Base-by-base conservation (phyloP, 2,888 invertebrate genomes). In the Agonum fuliginosum region DNA sequence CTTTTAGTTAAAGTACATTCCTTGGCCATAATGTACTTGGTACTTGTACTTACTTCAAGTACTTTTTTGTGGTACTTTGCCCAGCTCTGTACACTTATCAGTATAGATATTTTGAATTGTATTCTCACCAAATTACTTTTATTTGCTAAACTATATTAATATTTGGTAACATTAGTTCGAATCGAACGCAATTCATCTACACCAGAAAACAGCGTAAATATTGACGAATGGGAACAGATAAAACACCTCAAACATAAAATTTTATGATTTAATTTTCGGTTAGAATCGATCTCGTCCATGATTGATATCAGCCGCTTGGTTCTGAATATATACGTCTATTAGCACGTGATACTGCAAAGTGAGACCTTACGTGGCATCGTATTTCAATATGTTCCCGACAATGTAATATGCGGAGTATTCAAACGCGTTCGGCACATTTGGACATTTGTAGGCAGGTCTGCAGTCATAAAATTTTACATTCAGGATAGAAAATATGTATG, bases 301-400 rank as follows among this genome's bases (percentile, higher is more conserved):
- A 72, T 72, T 72, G 71, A 72, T 72, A 34, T 30, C 20, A 34
- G 20, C 30, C 14, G 27, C 17, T 1, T 30, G 34, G 19, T 12
- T 34, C n/a, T 72, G 71, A 72, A 72, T 72, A 72, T 48, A 72
- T 72, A 72, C 19, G 27, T 34, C 69, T 37, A 43, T 69, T 69
- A 69, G 22, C 54, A 54, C 24, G 24, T 54, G 54, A 54, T 54
- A 54, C 24, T n/a, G 12, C 54, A 54, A 54, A 54, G 24, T 22
- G 51, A 54, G 54, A 54, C 54, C 22, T 54, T 54, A 24, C 20
- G 22, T 24, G 41, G 12, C 41, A 67, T 67, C 67, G 67, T 67
- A 41, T 67, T 67, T 41, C 67, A 67, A 41, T 67, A 41, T 67
- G 67, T 67, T 67, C 67, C n/a, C 37, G 37, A 67, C 34, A 67